phyloP scores from a whole-genome alignment of 2,797 vertebrate genomes.

The Danio jaintianensis region DNA sequence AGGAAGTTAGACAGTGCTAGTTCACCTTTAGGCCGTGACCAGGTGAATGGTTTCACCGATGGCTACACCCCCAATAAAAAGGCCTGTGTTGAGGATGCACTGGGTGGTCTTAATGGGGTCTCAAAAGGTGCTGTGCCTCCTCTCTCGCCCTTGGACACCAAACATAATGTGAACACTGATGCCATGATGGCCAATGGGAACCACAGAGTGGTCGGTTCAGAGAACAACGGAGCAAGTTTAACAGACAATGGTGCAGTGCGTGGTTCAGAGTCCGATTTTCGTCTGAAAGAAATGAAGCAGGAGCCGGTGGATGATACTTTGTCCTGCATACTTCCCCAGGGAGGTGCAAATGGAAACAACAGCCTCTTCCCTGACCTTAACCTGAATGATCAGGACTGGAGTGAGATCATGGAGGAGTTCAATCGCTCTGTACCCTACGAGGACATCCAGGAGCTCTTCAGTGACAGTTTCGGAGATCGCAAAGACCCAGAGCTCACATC shows the following conservation, averaged over 20 bases:
- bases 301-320: constrained; percentile 92
- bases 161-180: constrained; percentile 77
- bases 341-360: constrained; percentile 84
- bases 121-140: constrained; percentile 84
- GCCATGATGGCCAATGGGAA: constrained; percentile 80
- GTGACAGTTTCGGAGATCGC: constrained; percentile 93
- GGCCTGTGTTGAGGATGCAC: constrained; percentile 81
- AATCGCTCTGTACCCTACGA: constrained; percentile 93
- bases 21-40: constrained; percentile 88
- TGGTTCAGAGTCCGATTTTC: constrained; percentile 79
- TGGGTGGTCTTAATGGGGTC: constrained; percentile 75
- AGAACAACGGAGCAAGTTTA: constrained; percentile 76
- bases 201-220: constrained; percentile 70
- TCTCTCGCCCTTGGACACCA: constrained; percentile 85
- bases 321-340: constrained; percentile 88
- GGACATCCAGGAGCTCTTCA: constrained; percentile 97
- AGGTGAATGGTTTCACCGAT: constrained; percentile 89
- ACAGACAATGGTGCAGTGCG: constrained; percentile 65
- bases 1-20: constrained; percentile 88
- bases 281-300: constrained; percentile 93
- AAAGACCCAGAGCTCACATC: constrained; percentile 85
- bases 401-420: constrained; percentile 96
- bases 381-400: constrained; percentile 98
- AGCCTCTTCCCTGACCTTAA: constrained; percentile 96
- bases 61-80: constrained; percentile 89